These are phyloP conservation scores for Cheirogaleus medius DNA, from an alignment of 2,113 vertebrate species.

Conservation along the genomic window DNA sequence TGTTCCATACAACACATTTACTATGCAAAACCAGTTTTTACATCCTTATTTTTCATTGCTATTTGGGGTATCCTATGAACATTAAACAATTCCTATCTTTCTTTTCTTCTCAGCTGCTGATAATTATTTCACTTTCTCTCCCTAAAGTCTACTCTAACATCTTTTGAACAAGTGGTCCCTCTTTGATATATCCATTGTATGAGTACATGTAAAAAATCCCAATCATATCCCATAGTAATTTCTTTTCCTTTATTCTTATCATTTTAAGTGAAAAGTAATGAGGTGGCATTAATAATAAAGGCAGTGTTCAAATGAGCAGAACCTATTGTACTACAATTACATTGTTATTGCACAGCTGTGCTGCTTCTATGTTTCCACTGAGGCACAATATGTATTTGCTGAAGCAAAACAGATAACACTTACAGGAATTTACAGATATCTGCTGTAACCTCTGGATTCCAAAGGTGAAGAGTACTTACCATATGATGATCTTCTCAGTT, in stretches of 20 bases:
- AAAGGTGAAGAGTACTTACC: neutral
- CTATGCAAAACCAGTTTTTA: slow-evolving; percentile 54
- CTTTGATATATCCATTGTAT: neutral
- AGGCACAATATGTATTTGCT: neutral
- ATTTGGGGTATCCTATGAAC: neutral
- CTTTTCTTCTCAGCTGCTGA: neutral
- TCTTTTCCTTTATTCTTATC: neutral
- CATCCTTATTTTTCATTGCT: neutral
- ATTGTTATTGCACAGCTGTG: neutral
- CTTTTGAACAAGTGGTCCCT: neutral
- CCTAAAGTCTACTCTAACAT: neutral
- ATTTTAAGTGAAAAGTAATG: neutral
- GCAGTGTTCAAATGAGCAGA: neutral
- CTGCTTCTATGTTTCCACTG: neutral
- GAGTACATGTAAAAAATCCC: neutral
- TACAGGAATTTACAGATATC: neutral
- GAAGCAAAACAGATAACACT: neutral
- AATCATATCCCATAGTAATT: neutral
- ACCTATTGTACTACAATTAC: neutral
- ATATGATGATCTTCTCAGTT: neutral
- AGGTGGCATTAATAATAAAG: fast-evolving
- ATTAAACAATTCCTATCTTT: slow-evolving; percentile 27
- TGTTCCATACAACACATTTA: slow-evolving; percentile 31
- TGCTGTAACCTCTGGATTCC: neutral
- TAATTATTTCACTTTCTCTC: slow-evolving; percentile 37